A percentile compares a stretch with the other conserved stretches of the same genome.
phyloP scores from a whole-genome alignment of 2,888 invertebrate genomes.

The Nyleta sp. region DNA sequence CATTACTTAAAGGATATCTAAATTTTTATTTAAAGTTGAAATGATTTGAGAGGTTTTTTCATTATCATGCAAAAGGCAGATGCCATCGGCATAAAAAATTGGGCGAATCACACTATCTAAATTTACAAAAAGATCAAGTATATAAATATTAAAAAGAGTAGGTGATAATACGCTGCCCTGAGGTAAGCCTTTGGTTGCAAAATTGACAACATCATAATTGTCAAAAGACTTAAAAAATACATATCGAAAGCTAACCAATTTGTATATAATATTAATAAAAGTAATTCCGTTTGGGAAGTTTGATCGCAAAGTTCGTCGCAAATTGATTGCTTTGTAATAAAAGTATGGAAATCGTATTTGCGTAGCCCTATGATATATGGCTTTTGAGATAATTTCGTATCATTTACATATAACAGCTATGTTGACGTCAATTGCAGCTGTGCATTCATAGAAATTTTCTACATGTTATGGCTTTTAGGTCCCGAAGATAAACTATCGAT shows the following conservation, averaged over 20 bases:
- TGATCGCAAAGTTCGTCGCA: not conserved
- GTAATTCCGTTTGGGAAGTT: too few relatives aligned
- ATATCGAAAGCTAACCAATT: not conserved
- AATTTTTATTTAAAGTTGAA: too few relatives aligned
- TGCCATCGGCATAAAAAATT: not conserved
- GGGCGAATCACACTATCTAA: not conserved
- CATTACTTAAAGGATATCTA: too few relatives aligned
- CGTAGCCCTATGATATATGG: conserved; percentile 35
- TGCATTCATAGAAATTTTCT: conserved; percentile 52
- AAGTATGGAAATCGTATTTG: conserved; percentile 10
- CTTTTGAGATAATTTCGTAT: conserved; percentile 51
- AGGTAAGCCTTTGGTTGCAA: not conserved
- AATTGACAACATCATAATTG: not conserved
- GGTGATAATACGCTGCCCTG: conserved; percentile 9
- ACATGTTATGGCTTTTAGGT: conserved; percentile 48
- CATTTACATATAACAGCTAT: conserved; percentile 53
- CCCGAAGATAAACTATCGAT: conserved; percentile 56
- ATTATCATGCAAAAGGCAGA: not conserved
- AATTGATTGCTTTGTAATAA: conserved; percentile 12
- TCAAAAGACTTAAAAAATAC: not conserved
- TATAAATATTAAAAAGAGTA: conserved; percentile 13
- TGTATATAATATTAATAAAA: not conserved
- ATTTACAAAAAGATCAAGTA: not conserved
- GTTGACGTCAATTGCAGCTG: conserved; percentile 59
- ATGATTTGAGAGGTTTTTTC: too few relatives aligned